These are phyloP conservation scores for Malthinus flaveolus DNA, from an alignment of 2,888 invertebrate genomes.

Conservation along the genomic window DNA sequence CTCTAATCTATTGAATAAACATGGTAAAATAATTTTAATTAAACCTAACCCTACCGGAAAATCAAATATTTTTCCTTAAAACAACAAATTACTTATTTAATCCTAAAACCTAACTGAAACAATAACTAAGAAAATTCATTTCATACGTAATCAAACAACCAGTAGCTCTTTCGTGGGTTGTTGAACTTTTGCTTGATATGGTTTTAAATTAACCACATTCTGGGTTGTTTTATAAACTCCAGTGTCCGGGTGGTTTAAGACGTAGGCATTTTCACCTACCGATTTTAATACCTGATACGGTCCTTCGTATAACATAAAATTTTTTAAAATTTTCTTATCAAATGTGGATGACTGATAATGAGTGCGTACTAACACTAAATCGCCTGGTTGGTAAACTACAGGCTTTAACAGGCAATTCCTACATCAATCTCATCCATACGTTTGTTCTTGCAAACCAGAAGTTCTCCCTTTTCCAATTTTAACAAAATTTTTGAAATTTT, in stretches of 20 bases:
- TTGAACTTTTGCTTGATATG: no score
- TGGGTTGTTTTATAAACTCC: background rate
- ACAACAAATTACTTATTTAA: no score
- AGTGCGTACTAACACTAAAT: background rate
- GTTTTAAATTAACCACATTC: background rate
- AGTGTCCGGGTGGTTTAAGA: background rate
- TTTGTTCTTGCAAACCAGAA: slow-evolving; percentile 19
- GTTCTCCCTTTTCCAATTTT: slow-evolving; percentile 23
- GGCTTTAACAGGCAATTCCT: slow-evolving; percentile 7
- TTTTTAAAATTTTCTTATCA: slow-evolving; percentile 3
- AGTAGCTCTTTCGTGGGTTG: no score
- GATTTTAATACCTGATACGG: background rate
- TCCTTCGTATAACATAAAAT: slow-evolving; percentile 6
- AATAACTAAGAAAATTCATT: no score
- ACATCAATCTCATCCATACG: slow-evolving; percentile 20
- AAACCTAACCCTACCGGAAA: no score
- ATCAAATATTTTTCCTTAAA: no score
- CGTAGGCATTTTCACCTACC: slow-evolving; percentile 2
- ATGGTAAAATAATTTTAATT: no score
- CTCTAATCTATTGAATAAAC: no score
- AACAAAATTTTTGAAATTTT: slow-evolving; percentile 20
- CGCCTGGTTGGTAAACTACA: background rate
- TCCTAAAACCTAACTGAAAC: no score
- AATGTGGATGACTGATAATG: slow-evolving; percentile 1
- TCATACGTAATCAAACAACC: no score